phyloP scores from a whole-genome alignment of 2,888 invertebrate genomes.

The Mythimna impura region DNA sequence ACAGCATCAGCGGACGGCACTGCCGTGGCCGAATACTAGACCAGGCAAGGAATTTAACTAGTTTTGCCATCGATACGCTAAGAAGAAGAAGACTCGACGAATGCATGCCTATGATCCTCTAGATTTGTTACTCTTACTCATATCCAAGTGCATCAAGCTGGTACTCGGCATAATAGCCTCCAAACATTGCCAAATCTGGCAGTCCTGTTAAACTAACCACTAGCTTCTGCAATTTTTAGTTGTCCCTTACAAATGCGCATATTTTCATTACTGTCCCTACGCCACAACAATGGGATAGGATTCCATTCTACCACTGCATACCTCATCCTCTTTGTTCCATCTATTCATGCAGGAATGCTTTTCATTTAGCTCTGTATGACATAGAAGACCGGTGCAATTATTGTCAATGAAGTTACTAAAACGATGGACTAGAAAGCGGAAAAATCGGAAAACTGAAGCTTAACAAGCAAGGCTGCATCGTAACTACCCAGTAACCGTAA shows the following conservation, averaged over 20 bases:
- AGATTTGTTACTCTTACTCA: too few species aligned
- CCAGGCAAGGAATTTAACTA: too few species aligned
- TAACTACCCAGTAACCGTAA: background rate
- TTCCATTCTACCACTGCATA: constrained; percentile 18
- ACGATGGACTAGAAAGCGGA: background rate
- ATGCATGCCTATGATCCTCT: too few species aligned
- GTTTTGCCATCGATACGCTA: too few species aligned
- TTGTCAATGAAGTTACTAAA: background rate
- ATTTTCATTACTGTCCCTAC: constrained; percentile 12
- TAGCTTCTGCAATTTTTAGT: background rate
- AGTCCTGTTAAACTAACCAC: too few species aligned
- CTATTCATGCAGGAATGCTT: constrained; percentile 42
- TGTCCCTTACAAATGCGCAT: background rate
- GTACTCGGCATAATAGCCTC: too few species aligned
- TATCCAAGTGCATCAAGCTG: too few species aligned
- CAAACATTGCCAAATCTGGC: background rate
- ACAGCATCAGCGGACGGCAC: too few species aligned
- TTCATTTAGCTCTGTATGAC: constrained; percentile 23
- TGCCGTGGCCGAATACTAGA: too few species aligned
- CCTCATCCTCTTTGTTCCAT: constrained; percentile 25
- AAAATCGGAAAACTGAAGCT: constrained; percentile 1
- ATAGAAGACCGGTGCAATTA: constrained; percentile 10
- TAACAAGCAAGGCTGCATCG: background rate
- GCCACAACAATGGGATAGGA: constrained; percentile 20
- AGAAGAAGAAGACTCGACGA: too few species aligned